Percentiles rank a stretch among this genome's conserved stretches.
Conservation (phyloP, 30 jellyfish, hydroid and myxozoan species). For the Hydra vulgaris region DNA sequence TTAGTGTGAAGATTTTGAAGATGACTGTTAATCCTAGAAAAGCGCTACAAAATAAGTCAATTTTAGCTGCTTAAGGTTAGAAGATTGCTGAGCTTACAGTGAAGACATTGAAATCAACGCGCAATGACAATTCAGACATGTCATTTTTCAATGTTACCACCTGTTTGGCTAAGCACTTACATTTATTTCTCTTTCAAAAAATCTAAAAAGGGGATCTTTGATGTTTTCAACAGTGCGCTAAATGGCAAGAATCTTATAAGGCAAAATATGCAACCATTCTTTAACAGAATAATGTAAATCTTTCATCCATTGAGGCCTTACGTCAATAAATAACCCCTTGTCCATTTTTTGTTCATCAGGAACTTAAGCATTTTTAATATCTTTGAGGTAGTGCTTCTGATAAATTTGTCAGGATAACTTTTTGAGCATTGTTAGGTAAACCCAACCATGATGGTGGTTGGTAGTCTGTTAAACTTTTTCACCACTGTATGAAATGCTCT, state of each 20-base stretch:
- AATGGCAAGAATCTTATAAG: slow-evolving; percentile 54
- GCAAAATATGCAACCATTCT: slow-evolving; percentile 77
- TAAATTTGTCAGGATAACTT: slow-evolving; percentile 67
- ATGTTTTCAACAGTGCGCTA: slow-evolving; percentile 89
- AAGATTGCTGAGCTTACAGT: too few species aligned
- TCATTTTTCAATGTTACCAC: too few species aligned
- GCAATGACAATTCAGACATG: too few species aligned
- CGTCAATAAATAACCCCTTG: slow-evolving; percentile 52
- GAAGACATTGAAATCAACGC: too few species aligned
- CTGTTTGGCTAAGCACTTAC: too few species aligned
- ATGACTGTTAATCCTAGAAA: too few species aligned
- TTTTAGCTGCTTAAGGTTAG: too few species aligned
- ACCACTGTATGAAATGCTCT: slow-evolving; percentile 96
- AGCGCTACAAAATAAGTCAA: too few species aligned
- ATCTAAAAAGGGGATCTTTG: slow-evolving; percentile 90
- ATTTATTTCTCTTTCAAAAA: slow-evolving; percentile 92
- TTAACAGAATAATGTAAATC: slow-evolving; percentile 70
- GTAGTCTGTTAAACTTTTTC: slow-evolving; percentile 86
- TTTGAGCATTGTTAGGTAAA: slow-evolving; percentile 96
- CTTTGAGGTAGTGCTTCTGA: slow-evolving; percentile 73
- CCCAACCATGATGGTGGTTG: slow-evolving; percentile 99
- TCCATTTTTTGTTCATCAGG: slow-evolving; percentile 50
- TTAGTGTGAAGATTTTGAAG: too few species aligned
- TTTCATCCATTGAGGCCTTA: slow-evolving; percentile 96
- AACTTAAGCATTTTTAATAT: slow-evolving; percentile 74